Base-by-base conservation (phyloP, 2,888 invertebrate species). In the Eupithecia subfuscata region DNA sequence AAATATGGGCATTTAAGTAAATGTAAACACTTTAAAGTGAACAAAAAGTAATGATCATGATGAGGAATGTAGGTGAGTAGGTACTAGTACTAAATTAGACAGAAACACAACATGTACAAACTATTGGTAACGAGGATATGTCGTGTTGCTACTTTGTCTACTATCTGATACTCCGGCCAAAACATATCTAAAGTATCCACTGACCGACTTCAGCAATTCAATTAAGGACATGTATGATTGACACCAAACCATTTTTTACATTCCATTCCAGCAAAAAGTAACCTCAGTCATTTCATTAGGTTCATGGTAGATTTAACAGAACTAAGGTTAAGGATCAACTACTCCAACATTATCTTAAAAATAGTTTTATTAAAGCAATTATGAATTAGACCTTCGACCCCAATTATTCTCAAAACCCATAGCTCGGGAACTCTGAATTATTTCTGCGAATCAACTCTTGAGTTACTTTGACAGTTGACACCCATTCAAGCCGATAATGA, bases 291-390 rank as follows among this genome's bases (percentile, higher is more conserved):
- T 40, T 67, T 52, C 63, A 65, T 40, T 67, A 37, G 5, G 22
- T 25, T 56, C 22, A 56, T 56, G 22, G 3, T 65, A 52, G 64
- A 75, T 71, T 75, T 68, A 22, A 16, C 64, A 69, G 60, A 75
- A 30, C 12, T 45, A 52, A 74, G 76, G 76, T 73, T 73, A 52
- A 43, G 60, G 75, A 60, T 73, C 65, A 25, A n/a, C 68, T n/a
- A 14, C 68, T 37, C 45, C 56, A 56, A 56, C 37, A 67, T 67
- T 48, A 70, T 60, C 60, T 60, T 70, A 70, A 73, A 75, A 70
- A 68, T 70, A 45, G 48, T 72, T 60, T 64, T 34, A 64, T 64
- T 64, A 34, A 30, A 34, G 64, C 64, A 34, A 64, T 64, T 18
- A 34, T 64, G 30, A n/a, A 67, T 67, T 5, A 67, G 40, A 67